Conservation (phyloP, 2,797 vertebrate genomes). For the Orientallactaga sibirica region DNA sequence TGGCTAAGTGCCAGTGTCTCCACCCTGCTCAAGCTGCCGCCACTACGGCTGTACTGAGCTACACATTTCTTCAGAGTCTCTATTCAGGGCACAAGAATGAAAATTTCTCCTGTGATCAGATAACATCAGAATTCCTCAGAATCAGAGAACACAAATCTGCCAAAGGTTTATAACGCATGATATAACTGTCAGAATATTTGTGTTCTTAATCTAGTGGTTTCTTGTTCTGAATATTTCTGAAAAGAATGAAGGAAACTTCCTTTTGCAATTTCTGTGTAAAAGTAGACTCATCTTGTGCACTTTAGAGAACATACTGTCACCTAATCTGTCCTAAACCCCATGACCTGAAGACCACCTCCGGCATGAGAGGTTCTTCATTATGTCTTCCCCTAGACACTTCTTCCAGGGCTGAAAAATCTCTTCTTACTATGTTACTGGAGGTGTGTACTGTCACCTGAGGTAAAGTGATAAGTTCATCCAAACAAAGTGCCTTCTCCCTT, state of each 20-base stretch:
- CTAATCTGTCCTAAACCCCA: background rate
- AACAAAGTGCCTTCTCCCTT: background rate
- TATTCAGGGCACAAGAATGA: background rate
- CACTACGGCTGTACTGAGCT: background rate
- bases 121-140: background rate
- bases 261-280: slow-evolving; percentile 10
- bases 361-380: background rate
- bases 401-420: background rate
- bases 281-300: background rate
- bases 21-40: background rate
- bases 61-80: background rate
- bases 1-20: background rate
- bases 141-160: background rate
- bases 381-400: background rate
- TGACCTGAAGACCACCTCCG: background rate
- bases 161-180: background rate
- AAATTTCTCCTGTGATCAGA: background rate
- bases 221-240: background rate
- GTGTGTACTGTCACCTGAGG: background rate
- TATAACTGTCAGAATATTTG: slow-evolving; percentile 37
- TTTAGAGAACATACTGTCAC: background rate
- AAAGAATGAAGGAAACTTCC: background rate
- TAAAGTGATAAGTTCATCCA: background rate
- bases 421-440: slow-evolving; percentile 10
- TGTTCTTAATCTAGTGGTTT: background rate